A percentile compares a stretch with the other conserved stretches of the same genome.
Evolutionary conservation across 2,888 invertebrate genomes (phyloP).

Genomic region (Achlya flavicornis): DNA sequence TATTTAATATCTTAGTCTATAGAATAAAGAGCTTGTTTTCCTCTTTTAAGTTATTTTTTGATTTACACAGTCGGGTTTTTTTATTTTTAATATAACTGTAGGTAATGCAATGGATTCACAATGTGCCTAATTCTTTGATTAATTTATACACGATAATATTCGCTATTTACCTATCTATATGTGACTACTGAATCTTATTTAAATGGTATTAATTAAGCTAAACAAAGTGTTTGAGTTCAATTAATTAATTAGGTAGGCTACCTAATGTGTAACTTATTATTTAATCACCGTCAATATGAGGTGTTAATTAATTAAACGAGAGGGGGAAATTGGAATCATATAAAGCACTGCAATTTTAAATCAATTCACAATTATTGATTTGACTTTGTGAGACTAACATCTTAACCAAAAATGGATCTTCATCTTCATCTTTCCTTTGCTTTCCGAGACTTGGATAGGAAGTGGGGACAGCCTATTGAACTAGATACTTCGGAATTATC

Average conservation of each 20-base stretch:
- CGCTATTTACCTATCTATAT: too few relatives aligned
- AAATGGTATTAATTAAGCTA: background rate
- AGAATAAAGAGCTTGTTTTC: too few relatives aligned
- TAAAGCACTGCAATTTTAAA: background rate
- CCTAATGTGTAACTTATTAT: background rate
- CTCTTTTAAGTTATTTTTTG: too few relatives aligned
- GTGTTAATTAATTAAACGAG: background rate
- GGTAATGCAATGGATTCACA: too few relatives aligned
- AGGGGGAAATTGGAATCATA: background rate
- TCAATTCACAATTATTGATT: background rate
- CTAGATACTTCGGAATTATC: conserved; percentile 46
- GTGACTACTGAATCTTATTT: background rate
- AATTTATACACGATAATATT: too few relatives aligned
- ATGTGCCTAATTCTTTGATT: too few relatives aligned
- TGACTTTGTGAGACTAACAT: background rate
- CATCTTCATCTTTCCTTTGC: conserved; percentile 62
- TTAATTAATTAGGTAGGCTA: background rate
- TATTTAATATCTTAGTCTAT: too few relatives aligned
- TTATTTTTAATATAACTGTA: too few relatives aligned
- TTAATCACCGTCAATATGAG: background rate
- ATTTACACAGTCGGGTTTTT: too few relatives aligned
- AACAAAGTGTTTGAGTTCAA: background rate
- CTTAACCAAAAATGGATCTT: conserved; percentile 49
- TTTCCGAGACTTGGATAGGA: conserved; percentile 58
- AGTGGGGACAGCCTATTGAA: conserved; percentile 63